A percentile compares a stretch with the other conserved stretches of the same genome.
Evolutionary conservation across 2,113 vertebrate species (phyloP).

Genomic region (Parotia lawesii): DNA sequence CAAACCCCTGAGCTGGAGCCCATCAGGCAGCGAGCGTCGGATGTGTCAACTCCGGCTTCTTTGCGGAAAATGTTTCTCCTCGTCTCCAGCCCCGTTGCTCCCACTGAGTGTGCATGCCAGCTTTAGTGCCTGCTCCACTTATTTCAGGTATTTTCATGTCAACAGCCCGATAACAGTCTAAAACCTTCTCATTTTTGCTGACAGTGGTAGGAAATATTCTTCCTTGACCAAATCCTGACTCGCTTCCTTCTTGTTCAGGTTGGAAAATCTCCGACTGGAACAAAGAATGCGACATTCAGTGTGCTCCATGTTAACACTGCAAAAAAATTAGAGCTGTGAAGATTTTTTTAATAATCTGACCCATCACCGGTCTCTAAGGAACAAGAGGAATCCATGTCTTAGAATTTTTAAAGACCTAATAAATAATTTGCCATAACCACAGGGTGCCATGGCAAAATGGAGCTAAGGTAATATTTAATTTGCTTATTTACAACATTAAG

Average conservation of each 20-base stretch:
- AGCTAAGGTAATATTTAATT: constrained; percentile 13
- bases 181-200: background rate
- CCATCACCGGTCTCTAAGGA: background rate
- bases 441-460: background rate
- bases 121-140: constrained; percentile 35
- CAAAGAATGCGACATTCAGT: background rate
- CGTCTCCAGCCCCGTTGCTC: background rate
- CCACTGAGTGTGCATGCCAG: constrained; percentile 10
- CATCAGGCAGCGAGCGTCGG: background rate
- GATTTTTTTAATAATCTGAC: constrained; percentile 26
- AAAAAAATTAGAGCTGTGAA: background rate
- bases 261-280: background rate
- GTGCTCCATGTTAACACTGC: background rate
- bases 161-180: background rate
- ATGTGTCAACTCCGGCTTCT: constrained; percentile 45
- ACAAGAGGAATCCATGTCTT: background rate
- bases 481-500: constrained; percentile 20
- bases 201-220: background rate
- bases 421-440: constrained; percentile 55
- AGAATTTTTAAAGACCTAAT: constrained; percentile 49
- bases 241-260: background rate
- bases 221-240: background rate
- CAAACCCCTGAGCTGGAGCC: constrained; percentile 43
- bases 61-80: constrained; percentile 23
- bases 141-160: constrained; percentile 34